Percentiles rank a stretch among this genome's conserved stretches.
These are phyloP conservation scores for Perdix hodgsoniae DNA, from an alignment of 2,797 vertebrate genomes.

Conservation along the genomic window DNA sequence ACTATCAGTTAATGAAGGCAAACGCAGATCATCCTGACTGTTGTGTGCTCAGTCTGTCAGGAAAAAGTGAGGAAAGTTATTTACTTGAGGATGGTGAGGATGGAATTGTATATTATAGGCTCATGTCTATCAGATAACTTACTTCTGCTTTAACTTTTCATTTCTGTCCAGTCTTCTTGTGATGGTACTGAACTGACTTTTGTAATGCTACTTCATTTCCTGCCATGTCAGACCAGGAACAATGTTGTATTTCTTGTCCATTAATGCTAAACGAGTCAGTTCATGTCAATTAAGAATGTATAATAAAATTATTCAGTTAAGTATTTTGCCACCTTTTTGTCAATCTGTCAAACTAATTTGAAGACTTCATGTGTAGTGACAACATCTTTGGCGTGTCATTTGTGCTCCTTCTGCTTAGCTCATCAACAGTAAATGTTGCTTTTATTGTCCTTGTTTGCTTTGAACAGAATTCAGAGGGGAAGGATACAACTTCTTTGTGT, in stretches of 20 bases:
- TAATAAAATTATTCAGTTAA: neutral
- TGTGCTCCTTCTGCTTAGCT: neutral
- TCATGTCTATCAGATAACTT: neutral
- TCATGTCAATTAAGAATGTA: neutral
- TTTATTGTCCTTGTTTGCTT: neutral
- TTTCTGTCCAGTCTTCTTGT: neutral
- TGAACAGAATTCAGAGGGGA: neutral
- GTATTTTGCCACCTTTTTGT: neutral
- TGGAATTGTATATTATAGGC: neutral
- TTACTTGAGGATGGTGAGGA: neutral
- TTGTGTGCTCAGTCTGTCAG: neutral
- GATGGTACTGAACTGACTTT: neutral
- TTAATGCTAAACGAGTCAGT: neutral
- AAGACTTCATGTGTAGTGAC: neutral
- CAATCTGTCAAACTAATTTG: neutral
- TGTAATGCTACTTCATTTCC: neutral
- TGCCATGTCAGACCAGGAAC: neutral
- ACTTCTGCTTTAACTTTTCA: neutral
- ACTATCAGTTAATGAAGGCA: neutral
- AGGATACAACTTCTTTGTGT: neutral
- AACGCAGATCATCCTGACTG: neutral
- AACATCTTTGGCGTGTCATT: neutral
- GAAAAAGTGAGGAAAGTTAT: neutral
- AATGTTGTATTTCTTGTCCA: neutral
- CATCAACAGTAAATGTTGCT: rapidly evolving